Conservation (phyloP, 1,140 invertebrate genomes). For the Lysiphlebus fabarum region DNA sequence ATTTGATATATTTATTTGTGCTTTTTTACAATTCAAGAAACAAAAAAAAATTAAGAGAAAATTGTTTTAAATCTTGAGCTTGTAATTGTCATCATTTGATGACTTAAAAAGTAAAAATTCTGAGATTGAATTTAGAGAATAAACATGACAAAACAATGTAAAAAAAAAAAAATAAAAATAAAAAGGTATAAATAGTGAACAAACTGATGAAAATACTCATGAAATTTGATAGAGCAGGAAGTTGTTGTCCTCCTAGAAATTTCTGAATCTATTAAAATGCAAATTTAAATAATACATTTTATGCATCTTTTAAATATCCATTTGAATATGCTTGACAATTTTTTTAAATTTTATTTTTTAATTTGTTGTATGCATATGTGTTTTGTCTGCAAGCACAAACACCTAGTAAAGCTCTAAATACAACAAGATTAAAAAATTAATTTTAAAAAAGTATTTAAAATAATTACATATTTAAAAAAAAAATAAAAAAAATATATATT, state of each 20-base stretch:
- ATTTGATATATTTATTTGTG: too few relatives aligned
- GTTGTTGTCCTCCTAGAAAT: slow-evolving; percentile 8
- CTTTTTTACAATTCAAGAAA: too few relatives aligned
- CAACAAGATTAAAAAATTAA: too few relatives aligned
- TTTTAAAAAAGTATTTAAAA: too few relatives aligned
- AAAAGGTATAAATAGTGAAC: not conserved
- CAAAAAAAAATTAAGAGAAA: too few relatives aligned
- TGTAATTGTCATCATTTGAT: not conserved
- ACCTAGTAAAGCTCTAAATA: too few relatives aligned
- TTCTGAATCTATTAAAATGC: slow-evolving; percentile 21
- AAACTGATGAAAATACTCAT: not conserved
- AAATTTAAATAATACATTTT: slow-evolving; percentile 23
- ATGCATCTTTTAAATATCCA: slow-evolving; percentile 20
- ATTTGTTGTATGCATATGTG: not conserved
- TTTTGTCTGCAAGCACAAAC: not conserved
- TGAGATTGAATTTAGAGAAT: too few relatives aligned
- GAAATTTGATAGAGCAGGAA: slow-evolving; percentile 20
- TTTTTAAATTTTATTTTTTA: too few relatives aligned
- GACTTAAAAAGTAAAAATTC: not conserved
- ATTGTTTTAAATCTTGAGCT: too few relatives aligned
- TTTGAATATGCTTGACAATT: too few relatives aligned
- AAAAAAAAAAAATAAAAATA: not conserved
- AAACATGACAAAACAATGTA: not conserved
- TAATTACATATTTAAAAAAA: too few relatives aligned
- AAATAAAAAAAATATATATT: too few relatives aligned